Conservation (phyloP, 2,797 vertebrate species). For the Okamejei kenojei region DNA sequence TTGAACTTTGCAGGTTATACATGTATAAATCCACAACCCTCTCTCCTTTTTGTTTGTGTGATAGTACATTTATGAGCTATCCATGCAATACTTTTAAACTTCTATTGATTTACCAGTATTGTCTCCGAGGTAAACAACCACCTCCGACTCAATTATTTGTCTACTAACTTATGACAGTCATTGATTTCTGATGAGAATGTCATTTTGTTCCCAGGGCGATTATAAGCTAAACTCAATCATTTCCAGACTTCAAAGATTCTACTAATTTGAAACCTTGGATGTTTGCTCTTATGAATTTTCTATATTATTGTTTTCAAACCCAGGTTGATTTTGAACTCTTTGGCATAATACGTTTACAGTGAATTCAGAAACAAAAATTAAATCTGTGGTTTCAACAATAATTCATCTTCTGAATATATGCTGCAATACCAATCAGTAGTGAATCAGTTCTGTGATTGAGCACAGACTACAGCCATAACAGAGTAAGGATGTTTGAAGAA, state of each 20-base stretch:
- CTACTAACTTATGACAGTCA: conserved; percentile 25
- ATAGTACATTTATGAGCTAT: conserved; percentile 7
- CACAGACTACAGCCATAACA: no score
- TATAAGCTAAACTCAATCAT: not conserved
- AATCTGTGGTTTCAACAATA: not conserved
- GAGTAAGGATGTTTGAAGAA: no score
- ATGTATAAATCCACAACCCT: conserved; percentile 10
- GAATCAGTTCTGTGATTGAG: no score
- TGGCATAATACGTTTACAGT: not conserved
- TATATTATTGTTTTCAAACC: conserved; percentile 12
- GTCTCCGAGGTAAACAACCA: not conserved
- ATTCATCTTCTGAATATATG: not conserved
- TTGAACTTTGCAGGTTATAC: not conserved
- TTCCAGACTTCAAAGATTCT: not conserved
- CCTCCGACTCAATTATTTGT: conserved; percentile 3
- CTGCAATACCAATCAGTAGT: not conserved
- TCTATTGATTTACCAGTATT: not conserved
- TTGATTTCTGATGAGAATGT: not conserved
- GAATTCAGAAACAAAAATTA: not conserved
- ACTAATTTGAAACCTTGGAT: not conserved
- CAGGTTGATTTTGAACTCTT: not conserved
- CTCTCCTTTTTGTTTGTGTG: not conserved
- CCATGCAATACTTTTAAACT: not conserved
- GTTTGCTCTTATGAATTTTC: conserved; percentile 15
- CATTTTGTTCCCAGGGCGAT: not conserved